Percentiles rank a stretch among this genome's conserved stretches.
Conservation (phyloP, 2,113 vertebrate genomes). For the Acanthisitta chloris region DNA sequence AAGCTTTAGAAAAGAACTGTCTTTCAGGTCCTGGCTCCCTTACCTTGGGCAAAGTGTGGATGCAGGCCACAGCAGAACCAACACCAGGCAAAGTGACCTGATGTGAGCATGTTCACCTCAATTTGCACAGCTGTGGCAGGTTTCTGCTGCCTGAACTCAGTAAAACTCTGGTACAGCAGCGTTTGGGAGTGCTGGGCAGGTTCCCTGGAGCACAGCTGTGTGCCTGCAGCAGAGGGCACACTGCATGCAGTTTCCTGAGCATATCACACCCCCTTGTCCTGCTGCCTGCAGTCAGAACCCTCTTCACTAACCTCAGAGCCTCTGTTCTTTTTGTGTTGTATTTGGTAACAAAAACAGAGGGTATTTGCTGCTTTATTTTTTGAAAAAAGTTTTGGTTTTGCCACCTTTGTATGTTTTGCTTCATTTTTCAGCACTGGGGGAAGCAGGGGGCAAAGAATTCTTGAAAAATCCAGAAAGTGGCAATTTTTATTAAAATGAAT, state of each 20-base stretch:
- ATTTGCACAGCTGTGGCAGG: neutral
- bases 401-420: neutral
- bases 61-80: neutral
- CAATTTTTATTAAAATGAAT: neutral
- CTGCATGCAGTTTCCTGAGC: accelerated
- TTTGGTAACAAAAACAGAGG: neutral
- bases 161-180: neutral
- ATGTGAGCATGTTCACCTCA: neutral
- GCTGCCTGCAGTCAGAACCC: neutral
- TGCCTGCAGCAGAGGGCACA: neutral
- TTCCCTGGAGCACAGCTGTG: neutral
- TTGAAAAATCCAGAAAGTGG: neutral
- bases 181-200: neutral
- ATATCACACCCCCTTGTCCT: accelerated
- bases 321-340: neutral
- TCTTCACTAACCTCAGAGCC: neutral
- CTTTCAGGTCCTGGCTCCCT: neutral
- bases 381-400: neutral
- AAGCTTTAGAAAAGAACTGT: neutral
- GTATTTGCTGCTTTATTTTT: neutral
- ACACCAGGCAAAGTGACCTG: neutral
- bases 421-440: neutral
- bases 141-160: neutral
- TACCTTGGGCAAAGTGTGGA: neutral
- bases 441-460: neutral